Conservation (phyloP, 1,140 invertebrate genomes). For the Stegodyphus mimosarum region DNA sequence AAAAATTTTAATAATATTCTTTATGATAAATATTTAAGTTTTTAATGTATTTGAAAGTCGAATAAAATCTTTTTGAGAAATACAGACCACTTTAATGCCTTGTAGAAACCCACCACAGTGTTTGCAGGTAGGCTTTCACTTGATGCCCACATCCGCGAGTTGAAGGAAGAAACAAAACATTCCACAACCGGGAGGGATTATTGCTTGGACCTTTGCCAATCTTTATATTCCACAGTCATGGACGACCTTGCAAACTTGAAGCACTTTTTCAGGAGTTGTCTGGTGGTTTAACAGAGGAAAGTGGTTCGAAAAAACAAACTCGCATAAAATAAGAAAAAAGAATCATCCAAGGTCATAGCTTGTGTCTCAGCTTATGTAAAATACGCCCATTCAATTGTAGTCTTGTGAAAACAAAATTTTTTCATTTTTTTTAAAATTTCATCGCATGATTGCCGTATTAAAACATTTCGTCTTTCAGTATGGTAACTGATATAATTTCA, state of each 20-base stretch:
- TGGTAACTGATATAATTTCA: too few relatives aligned
- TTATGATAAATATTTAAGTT: too few relatives aligned
- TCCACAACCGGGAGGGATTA: constrained; percentile 9
- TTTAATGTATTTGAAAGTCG: neutral
- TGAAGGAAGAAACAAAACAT: constrained; percentile 2
- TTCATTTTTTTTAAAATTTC: neutral
- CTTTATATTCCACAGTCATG: constrained; percentile 8
- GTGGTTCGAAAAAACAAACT: constrained; percentile 34
- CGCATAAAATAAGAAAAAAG: constrained; percentile 23
- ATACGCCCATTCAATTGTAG: constrained; percentile 41
- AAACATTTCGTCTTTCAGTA: neutral
- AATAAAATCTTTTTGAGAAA: neutral
- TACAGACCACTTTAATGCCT: too few relatives aligned
- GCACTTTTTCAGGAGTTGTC: neutral
- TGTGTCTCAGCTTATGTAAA: constrained; percentile 34
- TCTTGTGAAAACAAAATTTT: constrained; percentile 35
- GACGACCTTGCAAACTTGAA: constrained; percentile 31
- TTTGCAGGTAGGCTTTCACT: neutral
- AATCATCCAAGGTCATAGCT: constrained; percentile 27
- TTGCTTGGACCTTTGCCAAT: constrained; percentile 20
- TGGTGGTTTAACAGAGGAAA: constrained; percentile 10
- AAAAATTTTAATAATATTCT: too few relatives aligned
- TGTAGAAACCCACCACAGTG: too few relatives aligned
- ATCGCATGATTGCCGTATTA: constrained; percentile 35
- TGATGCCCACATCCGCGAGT: constrained; percentile 33